Base-by-base conservation (phyloP, 2,888 invertebrate genomes). In the Melinaea marsaeus region DNA sequence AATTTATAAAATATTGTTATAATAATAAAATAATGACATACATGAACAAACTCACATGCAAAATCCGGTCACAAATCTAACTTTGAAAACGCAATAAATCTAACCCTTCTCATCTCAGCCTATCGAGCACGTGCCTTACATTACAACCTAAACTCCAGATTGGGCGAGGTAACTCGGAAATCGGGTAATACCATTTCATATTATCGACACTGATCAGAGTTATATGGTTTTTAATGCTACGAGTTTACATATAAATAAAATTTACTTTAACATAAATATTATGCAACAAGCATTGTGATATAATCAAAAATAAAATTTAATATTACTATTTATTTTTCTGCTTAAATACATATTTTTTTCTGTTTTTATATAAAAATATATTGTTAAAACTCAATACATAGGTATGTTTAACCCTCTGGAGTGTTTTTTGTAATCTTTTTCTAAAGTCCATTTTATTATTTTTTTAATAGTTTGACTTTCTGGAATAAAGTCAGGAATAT, bases 51-150 rank as follows among this genome's bases (percentile, higher is more conserved):
- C 13, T 48, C n/a, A 51, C 32, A 51, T 51, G 51, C 22, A 32
- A 32, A 51, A 32, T n/a, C 42, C 22, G 51, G 51, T 51, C 57
- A 60, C 63, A 35, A 32, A 60, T 54, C 57, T 60, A 35, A 63
- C 57, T 57, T 64, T 55, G 61, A 57, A 51, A 58, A 56, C 46
- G 58, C 47, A 55, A 34, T 58, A 55, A 58, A 60, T 57, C 55
- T 61, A 33, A 64, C 61, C 61, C 58, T 61, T 58, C 54, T 55
- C 58, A 47, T 61, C 61, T 37, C 58, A 61, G 57, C 55, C 55
- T 61, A 60, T 58, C 55, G 22, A 55, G 60, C 63, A 63, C 63
- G 60, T 63, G 62, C 62, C 58, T 34, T 35, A 62, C 51, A 55
- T 58, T 46, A 54, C 58, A 58, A 55, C 55, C 51, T 51, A 37